phyloP scores from a whole-genome alignment of 2,113 vertebrate species.

The Dolichotis patagonum region DNA sequence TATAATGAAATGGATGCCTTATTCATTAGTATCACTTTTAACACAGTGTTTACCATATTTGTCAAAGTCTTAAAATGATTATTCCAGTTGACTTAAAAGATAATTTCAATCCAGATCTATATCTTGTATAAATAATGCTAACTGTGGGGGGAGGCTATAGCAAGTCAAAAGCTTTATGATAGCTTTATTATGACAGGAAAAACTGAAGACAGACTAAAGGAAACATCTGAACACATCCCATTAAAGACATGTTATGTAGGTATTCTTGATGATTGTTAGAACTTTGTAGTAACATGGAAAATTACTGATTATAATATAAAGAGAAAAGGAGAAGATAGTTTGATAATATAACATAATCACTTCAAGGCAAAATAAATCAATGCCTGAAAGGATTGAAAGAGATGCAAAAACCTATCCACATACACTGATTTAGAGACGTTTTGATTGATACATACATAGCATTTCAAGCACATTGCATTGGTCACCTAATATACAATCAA shows the following conservation, averaged over 20 bases:
- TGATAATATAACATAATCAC: not conserved
- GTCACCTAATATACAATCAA: not conserved
- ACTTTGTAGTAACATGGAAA: not conserved
- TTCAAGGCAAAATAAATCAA: slow-evolving; percentile 34
- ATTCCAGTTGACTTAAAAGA: not conserved
- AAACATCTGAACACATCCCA: not conserved
- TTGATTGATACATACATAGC: not conserved
- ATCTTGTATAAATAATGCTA: slow-evolving; percentile 2
- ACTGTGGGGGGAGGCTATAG: not conserved
- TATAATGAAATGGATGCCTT: not conserved
- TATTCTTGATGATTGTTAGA: slow-evolving; percentile 39
- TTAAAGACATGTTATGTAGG: not conserved
- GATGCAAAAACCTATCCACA: not conserved
- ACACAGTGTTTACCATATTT: not conserved
- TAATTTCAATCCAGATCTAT: not conserved
- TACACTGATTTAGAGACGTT: slow-evolving; percentile 33
- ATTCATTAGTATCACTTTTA: not conserved
- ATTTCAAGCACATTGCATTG: not conserved
- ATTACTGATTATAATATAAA: slow-evolving; percentile 1
- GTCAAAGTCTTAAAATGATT: slow-evolving; percentile 7
- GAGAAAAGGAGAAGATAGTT: not conserved
- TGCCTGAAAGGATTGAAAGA: not conserved
- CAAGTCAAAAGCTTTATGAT: not conserved
- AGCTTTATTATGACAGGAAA: slow-evolving; percentile 3
- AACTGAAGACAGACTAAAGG: not conserved